phyloP scores from a whole-genome alignment of 2,797 vertebrate species.

The Trichosurus vulpecula region DNA sequence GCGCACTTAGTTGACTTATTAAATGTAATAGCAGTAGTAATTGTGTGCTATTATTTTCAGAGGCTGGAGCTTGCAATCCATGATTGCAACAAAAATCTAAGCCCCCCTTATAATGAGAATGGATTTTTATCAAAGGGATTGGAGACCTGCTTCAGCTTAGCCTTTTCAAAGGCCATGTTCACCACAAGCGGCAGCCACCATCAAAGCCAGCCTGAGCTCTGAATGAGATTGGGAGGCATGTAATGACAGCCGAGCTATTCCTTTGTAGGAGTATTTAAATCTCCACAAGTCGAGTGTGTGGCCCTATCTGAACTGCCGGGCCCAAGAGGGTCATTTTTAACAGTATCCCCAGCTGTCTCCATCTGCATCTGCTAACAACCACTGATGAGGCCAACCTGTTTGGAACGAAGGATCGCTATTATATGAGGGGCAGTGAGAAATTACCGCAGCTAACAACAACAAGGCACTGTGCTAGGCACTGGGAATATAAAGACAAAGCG shows the following conservation, averaged over 20 bases:
- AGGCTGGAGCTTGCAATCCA: not conserved
- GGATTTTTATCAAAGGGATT: not conserved
- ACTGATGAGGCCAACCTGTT: not conserved
- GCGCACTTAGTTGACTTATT: not conserved
- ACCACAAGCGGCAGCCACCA: not conserved
- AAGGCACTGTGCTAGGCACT: not conserved
- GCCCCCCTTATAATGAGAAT: not conserved
- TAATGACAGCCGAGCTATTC: not conserved
- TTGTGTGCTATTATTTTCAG: not conserved
- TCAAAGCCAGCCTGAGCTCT: not conserved
- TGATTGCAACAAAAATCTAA: constrained; percentile 4
- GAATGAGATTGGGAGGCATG: not conserved
- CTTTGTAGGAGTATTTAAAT: not conserved
- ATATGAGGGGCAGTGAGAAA: not conserved
- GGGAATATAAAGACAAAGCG: not conserved
- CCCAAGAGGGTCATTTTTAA: not conserved
- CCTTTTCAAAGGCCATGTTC: not conserved
- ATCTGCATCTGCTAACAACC: not conserved
- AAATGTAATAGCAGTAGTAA: not conserved
- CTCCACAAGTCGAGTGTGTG: not conserved
- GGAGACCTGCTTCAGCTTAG: fast-evolving
- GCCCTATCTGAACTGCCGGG: not conserved
- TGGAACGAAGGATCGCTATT: not conserved
- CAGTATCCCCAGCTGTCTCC: not conserved
- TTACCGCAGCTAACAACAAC: not conserved